Conservation (phyloP, 2,797 vertebrate genomes). For the Melanogrammus aeglefinus region DNA sequence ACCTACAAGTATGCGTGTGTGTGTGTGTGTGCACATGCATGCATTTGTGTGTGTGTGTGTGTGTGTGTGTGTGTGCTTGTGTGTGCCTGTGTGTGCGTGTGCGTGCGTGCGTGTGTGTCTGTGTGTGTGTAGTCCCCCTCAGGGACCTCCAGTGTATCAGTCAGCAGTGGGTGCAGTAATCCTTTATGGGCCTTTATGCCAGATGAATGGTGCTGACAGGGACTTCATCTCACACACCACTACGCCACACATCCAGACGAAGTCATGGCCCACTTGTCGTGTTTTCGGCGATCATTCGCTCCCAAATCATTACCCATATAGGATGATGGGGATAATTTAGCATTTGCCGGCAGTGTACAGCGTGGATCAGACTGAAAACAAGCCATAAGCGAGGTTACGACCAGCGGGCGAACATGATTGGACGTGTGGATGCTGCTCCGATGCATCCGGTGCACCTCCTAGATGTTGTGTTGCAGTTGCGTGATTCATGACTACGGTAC, state of each 20-base stretch:
- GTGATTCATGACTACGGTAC: neutral
- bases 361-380: neutral
- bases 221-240: conserved; percentile 59
- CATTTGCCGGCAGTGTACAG: neutral
- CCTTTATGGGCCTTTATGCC: conserved; percentile 40
- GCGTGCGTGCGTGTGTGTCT: too few relatives aligned
- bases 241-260: conserved; percentile 30
- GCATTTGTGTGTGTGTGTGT: neutral
- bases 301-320: neutral
- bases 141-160: neutral
- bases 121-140: neutral
- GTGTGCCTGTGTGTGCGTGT: neutral
- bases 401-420: neutral
- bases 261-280: conserved; percentile 24
- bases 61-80: conserved; percentile 1
- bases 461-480: neutral
- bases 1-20: conserved; percentile 42
- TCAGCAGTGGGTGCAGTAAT: conserved; percentile 53
- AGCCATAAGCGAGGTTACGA: neutral
- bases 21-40: neutral
- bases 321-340: neutral
- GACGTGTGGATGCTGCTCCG: neutral
- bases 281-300: neutral
- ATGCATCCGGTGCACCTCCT: neutral
- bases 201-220: conserved; percentile 69